phyloP scores from a whole-genome alignment of 1,140 invertebrate species.

The Neodiprion lecontei region DNA sequence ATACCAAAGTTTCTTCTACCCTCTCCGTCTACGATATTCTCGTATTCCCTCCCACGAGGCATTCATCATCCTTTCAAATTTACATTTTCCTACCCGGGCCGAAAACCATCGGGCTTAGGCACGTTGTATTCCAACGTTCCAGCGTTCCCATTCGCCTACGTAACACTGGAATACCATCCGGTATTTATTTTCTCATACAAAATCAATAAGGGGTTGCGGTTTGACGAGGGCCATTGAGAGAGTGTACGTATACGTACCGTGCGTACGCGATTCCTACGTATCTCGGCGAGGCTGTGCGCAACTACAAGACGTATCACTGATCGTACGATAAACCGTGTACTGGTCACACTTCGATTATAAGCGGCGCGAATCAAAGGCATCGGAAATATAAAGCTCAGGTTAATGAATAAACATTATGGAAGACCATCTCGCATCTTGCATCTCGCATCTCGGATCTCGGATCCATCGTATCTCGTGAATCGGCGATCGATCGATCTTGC shows the following conservation, averaged over 20 bases:
- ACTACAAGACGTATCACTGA: constrained; percentile 35
- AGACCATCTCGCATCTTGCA: not conserved
- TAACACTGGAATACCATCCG: not conserved
- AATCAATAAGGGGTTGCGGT: constrained; percentile 33
- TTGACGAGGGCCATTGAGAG: not conserved
- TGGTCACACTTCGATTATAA: constrained; percentile 37
- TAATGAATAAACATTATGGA: constrained; percentile 31
- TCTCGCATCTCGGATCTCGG: not conserved
- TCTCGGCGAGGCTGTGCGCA: not conserved
- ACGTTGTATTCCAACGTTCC: too few species aligned
- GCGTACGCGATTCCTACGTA: too few species aligned
- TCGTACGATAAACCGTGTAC: constrained; percentile 39
- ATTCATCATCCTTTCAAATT: too few species aligned
- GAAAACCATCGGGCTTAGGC: too few species aligned
- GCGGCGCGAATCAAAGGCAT: constrained; percentile 34
- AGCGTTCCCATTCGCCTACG: not conserved
- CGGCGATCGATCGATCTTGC: too few species aligned
- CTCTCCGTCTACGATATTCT: not conserved
- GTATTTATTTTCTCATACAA: constrained; percentile 35
- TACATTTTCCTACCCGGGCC: too few species aligned
- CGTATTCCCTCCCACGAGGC: not conserved
- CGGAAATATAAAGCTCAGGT: not conserved
- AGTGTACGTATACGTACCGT: not conserved
- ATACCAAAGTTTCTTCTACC: not conserved
- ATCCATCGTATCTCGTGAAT: not conserved